phyloP scores from a whole-genome alignment of 2,888 invertebrate genomes.

The Drosophila antonietae region DNA sequence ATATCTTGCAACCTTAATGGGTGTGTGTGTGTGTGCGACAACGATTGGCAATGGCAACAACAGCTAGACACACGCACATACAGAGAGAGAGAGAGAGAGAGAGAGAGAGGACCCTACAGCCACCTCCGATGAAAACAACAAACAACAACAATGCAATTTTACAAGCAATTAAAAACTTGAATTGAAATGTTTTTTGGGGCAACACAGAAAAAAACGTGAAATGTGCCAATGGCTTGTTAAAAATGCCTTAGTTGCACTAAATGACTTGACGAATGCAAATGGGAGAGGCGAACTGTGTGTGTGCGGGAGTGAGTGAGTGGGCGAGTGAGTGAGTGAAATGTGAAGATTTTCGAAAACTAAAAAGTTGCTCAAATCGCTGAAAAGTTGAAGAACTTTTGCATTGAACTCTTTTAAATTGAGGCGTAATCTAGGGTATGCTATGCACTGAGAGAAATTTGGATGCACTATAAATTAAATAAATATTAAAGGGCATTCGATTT shows the following conservation, averaged over 20 bases:
- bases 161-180: constrained; percentile 76
- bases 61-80: too few species aligned
- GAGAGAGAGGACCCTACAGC: neutral
- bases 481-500: neutral
- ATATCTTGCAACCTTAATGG: constrained; percentile 10
- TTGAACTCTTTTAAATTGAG: neutral
- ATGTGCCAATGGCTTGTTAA: constrained; percentile 47
- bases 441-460: neutral
- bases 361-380: constrained; percentile 7
- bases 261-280: constrained; percentile 16
- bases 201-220: constrained; percentile 28
- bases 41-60: constrained; percentile 10
- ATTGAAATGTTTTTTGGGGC: constrained; percentile 68
- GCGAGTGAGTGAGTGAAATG: neutral
- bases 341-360: neutral
- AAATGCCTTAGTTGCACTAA: constrained; percentile 48
- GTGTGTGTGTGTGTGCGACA: constrained; percentile 1
- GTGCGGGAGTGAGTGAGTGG: neutral
- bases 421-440: neutral
- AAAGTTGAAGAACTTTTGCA: constrained; percentile 1
- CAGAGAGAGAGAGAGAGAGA: neutral
- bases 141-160: constrained; percentile 49
- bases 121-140: constrained; percentile 5
- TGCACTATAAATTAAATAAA: neutral
- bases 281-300: neutral